phyloP scores from a whole-genome alignment of 2,797 vertebrate species.

The Esox lucius region DNA sequence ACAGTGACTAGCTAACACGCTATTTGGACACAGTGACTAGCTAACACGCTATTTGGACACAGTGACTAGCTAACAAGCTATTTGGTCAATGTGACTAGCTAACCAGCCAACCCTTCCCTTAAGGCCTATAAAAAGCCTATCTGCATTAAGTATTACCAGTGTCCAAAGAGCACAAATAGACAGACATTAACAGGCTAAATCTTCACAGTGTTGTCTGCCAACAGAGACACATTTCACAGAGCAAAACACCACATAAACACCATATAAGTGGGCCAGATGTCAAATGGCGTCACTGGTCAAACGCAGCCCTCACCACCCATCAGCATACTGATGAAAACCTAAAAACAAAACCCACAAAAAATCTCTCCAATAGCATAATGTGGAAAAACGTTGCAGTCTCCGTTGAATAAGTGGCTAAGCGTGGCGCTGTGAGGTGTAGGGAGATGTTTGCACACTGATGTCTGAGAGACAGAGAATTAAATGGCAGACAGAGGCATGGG shows the following conservation, averaged over 20 bases:
- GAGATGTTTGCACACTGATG: no score
- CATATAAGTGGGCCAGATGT: constrained; percentile 18
- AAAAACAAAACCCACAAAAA: neutral
- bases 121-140: neutral
- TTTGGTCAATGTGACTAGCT: no score
- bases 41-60: no score
- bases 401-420: constrained; percentile 15
- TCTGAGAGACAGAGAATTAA: constrained; percentile 27
- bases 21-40: no score
- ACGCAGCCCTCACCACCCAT: neutral
- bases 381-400: constrained; percentile 13
- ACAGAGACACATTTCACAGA: constrained; percentile 11
- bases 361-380: neutral
- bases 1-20: neutral
- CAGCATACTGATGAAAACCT: constrained; percentile 19
- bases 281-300: constrained; percentile 15
- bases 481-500: constrained; percentile 7
- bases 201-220: no score
- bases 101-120: neutral
- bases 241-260: neutral
- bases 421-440: neutral
- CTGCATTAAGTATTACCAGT: neutral
- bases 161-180: neutral
- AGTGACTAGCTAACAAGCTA: no score
- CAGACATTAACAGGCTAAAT: neutral